These are phyloP conservation scores for Ganaspis brasiliensis DNA, from an alignment of 2,888 invertebrate species.

Conservation along the genomic window DNA sequence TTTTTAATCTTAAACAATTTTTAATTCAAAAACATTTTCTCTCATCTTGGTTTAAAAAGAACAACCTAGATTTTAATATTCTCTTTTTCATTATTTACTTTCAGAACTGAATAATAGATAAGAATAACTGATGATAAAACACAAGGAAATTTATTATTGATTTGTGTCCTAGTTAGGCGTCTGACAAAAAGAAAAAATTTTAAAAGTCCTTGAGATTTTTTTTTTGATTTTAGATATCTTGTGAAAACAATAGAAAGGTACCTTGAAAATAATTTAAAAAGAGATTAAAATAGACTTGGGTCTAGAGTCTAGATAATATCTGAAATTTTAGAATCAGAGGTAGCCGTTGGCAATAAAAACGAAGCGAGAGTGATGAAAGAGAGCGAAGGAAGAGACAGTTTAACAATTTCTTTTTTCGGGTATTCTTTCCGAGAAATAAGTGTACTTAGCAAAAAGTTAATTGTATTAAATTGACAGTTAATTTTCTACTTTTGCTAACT, in stretches of 20 bases:
- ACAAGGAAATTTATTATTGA: constrained; percentile 31
- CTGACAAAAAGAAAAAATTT: neutral
- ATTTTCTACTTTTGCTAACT: neutral
- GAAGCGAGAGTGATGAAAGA: constrained; percentile 21
- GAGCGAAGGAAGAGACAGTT: constrained; percentile 3
- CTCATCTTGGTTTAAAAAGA: no score
- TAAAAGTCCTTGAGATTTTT: constrained; percentile 8
- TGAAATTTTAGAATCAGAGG: no score
- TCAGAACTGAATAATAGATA: neutral
- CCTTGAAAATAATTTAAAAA: constrained; percentile 20
- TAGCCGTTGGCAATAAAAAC: constrained; percentile 21
- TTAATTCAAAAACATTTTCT: no score
- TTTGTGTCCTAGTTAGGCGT: constrained; percentile 8
- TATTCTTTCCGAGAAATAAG: neutral
- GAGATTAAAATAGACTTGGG: constrained; percentile 22
- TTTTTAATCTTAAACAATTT: no score
- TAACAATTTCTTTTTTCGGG: neutral
- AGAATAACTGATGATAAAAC: neutral
- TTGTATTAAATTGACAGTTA: constrained; percentile 10
- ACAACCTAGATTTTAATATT: no score
- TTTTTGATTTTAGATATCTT: constrained; percentile 13
- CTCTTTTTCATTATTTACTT: no score
- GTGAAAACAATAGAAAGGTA: constrained; percentile 7
- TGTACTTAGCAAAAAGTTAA: neutral
- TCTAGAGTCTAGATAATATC: neutral